These are phyloP conservation scores for Ditula angustiorana DNA, from an alignment of 2,888 invertebrate genomes.

Conservation along the genomic window DNA sequence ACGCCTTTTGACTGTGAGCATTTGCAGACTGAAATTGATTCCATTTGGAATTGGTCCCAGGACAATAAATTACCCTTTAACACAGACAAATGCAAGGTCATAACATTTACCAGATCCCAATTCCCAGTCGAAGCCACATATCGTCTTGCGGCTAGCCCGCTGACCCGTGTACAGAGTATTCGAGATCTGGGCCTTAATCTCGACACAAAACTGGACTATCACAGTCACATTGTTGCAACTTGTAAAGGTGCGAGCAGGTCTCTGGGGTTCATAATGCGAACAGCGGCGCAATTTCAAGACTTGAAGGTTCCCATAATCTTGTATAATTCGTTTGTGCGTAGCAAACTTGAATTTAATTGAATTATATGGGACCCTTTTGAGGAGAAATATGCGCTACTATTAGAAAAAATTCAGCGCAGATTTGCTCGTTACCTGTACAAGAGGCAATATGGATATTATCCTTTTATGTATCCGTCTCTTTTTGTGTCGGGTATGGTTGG, in stretches of 20 bases:
- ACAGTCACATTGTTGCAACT: neutral
- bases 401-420: conserved; percentile 23
- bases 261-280: too few species aligned
- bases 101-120: neutral
- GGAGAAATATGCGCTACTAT: neutral
- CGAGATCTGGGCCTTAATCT: neutral
- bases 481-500: too few species aligned
- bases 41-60: neutral
- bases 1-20: neutral
- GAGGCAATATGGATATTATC: conserved; percentile 21
- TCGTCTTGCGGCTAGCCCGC: neutral
- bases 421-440: conserved; percentile 32
- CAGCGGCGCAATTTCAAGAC: neutral
- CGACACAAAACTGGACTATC: neutral
- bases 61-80: neutral
- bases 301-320: neutral
- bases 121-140: neutral
- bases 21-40: neutral
- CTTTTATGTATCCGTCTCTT: conserved; percentile 25
- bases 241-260: neutral
- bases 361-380: conserved; percentile 35
- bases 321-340: conserved; percentile 27
- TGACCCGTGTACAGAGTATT: neutral
- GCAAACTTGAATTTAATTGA: conserved; percentile 26
- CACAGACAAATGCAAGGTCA: neutral